Evolutionary conservation across 1,140 invertebrate species (phyloP).

Genomic region (Megathymus violae): DNA sequence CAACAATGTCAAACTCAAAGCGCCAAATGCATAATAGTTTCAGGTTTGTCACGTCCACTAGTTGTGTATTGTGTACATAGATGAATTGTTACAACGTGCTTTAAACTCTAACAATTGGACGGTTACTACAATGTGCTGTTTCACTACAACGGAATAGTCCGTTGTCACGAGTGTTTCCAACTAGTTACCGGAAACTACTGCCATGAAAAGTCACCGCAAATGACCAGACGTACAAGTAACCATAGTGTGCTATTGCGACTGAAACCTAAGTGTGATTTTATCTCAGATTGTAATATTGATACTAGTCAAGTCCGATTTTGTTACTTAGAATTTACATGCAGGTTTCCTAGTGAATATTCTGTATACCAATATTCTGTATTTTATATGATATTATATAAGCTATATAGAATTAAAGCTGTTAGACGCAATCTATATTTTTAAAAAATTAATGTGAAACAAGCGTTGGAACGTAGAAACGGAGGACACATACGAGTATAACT

Average conservation of each 20-base stretch:
- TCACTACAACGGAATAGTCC: background rate
- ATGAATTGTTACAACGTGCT: constrained; percentile 11
- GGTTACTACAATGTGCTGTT: constrained; percentile 3
- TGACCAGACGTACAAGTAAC: background rate
- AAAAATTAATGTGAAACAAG: no score
- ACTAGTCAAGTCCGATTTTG: no score
- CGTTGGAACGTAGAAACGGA: no score
- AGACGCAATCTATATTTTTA: no score
- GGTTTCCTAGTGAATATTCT: no score
- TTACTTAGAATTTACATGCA: no score
- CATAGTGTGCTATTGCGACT: background rate
- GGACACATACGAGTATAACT: no score
- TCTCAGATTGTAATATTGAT: background rate
- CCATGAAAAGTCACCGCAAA: background rate
- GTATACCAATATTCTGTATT: no score
- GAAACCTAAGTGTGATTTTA: background rate
- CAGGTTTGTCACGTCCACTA: constrained; percentile 7
- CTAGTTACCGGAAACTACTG: background rate
- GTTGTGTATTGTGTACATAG: constrained; percentile 1
- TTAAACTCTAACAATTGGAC: background rate
- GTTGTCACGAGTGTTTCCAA: background rate
- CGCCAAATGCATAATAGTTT: background rate
- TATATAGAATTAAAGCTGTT: no score
- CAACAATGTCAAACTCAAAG: background rate
- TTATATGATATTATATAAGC: no score